Percentiles rank a stretch among this genome's conserved stretches.
phyloP scores from a whole-genome alignment of 1,140 invertebrate genomes.

The fruit fly (Drosophila melanogaster) region Release_6_plus_ISO1_MT NC_004354.4:13741501-13742000 shows the following conservation, averaged over 20 bases:
- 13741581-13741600: constrained; percentile 8
- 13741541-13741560: background rate
- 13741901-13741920: constrained; percentile 95
- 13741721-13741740: constrained; percentile 97
- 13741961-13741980: constrained; percentile 94
- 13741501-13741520: background rate
- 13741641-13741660: constrained; percentile 86
- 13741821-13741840: constrained; percentile 92
- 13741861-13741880: constrained; percentile 94
- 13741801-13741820: constrained; percentile 98
- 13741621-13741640: constrained; percentile 5
- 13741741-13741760: constrained; percentile 93
- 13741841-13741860: constrained; percentile 93
- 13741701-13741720: constrained; percentile 97
- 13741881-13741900: constrained; percentile 97
- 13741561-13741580: background rate
- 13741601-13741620: constrained; percentile 9
- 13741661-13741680: constrained; percentile 93
- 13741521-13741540: background rate
- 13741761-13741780: constrained; percentile 95
- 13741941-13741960: constrained; percentile 93
- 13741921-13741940: constrained; percentile 95
- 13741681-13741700: constrained; percentile 92
- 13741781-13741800: constrained; percentile 96
- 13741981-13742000: constrained; percentile 45